Evolutionary conservation across 2,888 invertebrate species (phyloP), one percentile per base, ranked within the genome.

Genomic region (Byasa hedistus): DNA sequence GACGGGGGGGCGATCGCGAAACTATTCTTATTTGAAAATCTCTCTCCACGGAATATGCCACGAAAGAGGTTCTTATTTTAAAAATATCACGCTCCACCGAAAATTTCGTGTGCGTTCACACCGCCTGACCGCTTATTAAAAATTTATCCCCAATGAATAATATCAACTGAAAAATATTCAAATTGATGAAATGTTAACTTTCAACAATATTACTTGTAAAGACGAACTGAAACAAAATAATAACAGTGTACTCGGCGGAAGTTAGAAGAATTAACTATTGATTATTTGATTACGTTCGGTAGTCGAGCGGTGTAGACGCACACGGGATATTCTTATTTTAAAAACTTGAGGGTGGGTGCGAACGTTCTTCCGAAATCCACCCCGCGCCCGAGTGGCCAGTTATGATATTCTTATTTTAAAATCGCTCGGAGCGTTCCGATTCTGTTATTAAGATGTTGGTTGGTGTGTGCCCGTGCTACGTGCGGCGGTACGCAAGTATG

Each of bases 1-100:
- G 67, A 73, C 71, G 65, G 69, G 76, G 79, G 86, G 86, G 87
- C 86, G 84, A 87, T 87, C 86, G 87, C 87, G 84, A 90, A 91
- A 91, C 91, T 91, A 91, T 91, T 91, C 90, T 91, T 90, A 90
- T 91, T 91, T 91, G 89, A 91, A 89, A 91, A 91, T 89, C 89
- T 88, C 86, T 88, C 90, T 88, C 90, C 85, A 87, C 89, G 91
- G 91, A 91, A 90, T 90, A 90, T 89, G 89, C 87, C 88, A 86
- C 90, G 89, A 88, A 87, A 88, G 89, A 89, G 87, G 86, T 89
- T 89, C 86, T 90, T 89, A 89, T 90, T 91, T 90, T 91, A 87
- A 90, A 91, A 91, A 91, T 91, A 91, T 90, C 90, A 90, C 90
- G 91, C 89, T 90, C 88, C 86, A 89, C 89, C 91, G 84, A 91